Evolutionary conservation across 1,140 invertebrate species (phyloP), one percentile per base, ranked within the genome.

Genomic region (Pararge aegeria): DNA sequence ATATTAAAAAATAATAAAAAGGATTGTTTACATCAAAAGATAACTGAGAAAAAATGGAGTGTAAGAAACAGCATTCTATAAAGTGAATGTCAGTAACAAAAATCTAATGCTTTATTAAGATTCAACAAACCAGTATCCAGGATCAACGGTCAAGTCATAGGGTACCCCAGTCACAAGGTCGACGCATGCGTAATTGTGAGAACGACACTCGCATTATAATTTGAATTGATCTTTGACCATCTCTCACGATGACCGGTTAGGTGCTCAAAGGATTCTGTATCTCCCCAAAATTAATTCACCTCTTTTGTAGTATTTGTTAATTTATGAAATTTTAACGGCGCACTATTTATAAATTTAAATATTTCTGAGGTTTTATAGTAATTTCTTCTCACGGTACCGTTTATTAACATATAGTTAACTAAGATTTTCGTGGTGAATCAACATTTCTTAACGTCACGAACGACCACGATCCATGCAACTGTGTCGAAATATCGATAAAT

Each of bases 81-180:
- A 24, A 42, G 0, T 46, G 0, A 42, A 12, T 27, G 27, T 40
- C 21, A 9, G 20, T 13, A 27, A 16, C 7, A 20, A 37, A 6
- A 38, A 44, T 52, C 38, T 21, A 44, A 16, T 6, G 38, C 12
- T 40, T 15, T 15, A 7, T 44, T 50, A 48, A 61, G 24, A 34
- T 58, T 55, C 34, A 19, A 49, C n/a, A 55, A 48, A 61, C 49
- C 53, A 48, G 60, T 62, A 52, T 52, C 30, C 24, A 53, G 70
- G 78, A 73, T 81, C 78, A 83, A 80, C 78, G 74, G 78, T 81
- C 78, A 79, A 75, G 70, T 66, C 60, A 68, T 55, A 68, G 73
- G 69, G 67, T 54, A 42, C 49, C 44, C 9, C 37, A 66, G 72
- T 69, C 62, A 64, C 68, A 76, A 79, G 78, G 78, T 74, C 76